Evolutionary conservation across 64 coral and sea anemone genomes (phyloP).

Genomic region (Acropora yongei): DNA sequence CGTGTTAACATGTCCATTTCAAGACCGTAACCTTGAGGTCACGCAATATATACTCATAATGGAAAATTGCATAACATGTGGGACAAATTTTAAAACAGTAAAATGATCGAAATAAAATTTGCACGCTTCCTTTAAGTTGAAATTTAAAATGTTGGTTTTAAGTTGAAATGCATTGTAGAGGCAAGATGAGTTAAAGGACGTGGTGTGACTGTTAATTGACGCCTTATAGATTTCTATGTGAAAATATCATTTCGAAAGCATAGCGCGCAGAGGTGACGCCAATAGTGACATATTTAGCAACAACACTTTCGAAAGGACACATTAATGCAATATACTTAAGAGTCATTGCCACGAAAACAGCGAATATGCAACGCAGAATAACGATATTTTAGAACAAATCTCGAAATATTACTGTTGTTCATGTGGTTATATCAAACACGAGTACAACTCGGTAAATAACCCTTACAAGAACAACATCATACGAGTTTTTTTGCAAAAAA

Average conservation of each 20-base stretch:
- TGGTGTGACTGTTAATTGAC: not conserved
- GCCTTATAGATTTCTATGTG: not conserved
- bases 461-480: too few species aligned
- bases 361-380: not conserved
- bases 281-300: not conserved
- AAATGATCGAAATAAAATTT: not conserved
- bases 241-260: not conserved
- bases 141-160: not conserved
- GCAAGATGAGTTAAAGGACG: not conserved
- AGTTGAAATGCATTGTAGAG: too few species aligned
- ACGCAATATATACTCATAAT: not conserved
- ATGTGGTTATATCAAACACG: not conserved
- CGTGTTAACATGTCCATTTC: not conserved
- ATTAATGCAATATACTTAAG: not conserved
- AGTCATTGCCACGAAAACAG: not conserved
- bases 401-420: not conserved
- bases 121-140: not conserved
- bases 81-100: not conserved
- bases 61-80: not conserved
- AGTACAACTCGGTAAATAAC: not conserved
- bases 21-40: not conserved
- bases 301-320: not conserved
- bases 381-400: not conserved
- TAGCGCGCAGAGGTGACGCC: not conserved
- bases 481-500: too few species aligned